A percentile compares a stretch with the other conserved stretches of the same genome.
Evolutionary conservation across 2,888 invertebrate species (phyloP).

Genomic region (Drosophila flavopinicola): DNA sequence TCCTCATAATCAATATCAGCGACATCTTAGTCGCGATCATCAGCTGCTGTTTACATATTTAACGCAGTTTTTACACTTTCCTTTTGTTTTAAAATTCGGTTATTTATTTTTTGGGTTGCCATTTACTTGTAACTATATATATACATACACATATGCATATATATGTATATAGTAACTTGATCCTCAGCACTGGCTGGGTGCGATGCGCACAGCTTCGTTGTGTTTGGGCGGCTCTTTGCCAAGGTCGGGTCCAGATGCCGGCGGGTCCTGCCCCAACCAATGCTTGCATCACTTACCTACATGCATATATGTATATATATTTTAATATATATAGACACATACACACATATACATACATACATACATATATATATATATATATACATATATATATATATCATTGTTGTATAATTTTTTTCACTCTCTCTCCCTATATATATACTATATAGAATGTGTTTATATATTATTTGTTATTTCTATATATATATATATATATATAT

Average conservation of each 20-base stretch:
- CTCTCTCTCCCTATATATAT: constrained; percentile 39
- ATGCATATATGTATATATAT: constrained; percentile 2
- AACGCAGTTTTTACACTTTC: constrained; percentile 25
- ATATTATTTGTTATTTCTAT: constrained; percentile 35
- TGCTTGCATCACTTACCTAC: neutral
- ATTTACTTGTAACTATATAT: constrained; percentile 28
- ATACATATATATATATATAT: constrained; percentile 15
- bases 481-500: constrained; percentile 28
- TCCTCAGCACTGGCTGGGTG: neutral
- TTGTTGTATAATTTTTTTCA: constrained; percentile 45
- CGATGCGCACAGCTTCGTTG: constrained; percentile 12
- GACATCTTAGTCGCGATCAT: constrained; percentile 10
- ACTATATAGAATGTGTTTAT: constrained; percentile 39
- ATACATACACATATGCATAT: neutral
- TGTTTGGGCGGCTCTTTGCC: constrained; percentile 15
- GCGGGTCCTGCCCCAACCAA: neutral
- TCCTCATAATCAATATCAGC: constrained; percentile 21
- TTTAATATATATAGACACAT: constrained; percentile 5
- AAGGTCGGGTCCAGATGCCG: constrained; percentile 4
- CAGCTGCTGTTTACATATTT: constrained; percentile 29
- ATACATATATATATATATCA: constrained; percentile 12
- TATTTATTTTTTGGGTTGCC: constrained; percentile 43
- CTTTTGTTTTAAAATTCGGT: constrained; percentile 64
- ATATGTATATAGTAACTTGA: constrained; percentile 7
- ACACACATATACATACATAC: constrained; percentile 8